Evolutionary conservation across 2,113 vertebrate genomes (phyloP), one percentile per base, ranked within the genome.

Genomic region (Sinosuthora webbiana): DNA sequence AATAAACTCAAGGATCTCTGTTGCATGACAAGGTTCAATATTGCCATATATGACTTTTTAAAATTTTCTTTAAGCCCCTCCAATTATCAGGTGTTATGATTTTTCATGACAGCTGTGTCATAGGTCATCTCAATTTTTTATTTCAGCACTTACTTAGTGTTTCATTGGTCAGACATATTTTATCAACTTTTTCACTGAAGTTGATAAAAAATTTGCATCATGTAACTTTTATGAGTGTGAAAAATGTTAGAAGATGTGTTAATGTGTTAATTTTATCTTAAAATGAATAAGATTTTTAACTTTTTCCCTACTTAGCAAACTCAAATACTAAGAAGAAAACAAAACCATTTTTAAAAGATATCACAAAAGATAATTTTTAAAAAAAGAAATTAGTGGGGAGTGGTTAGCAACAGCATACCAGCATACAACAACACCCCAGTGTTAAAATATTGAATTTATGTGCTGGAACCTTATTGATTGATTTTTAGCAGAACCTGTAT

Each of bases 321-420:
- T 47, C 11, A 90, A 56, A 28, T 41, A 41, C 10, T 45, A 45
- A 69, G 15, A 80, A 33, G 10, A 84, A 77, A 68, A 64, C 6
- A 55, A 68, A 81, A 5, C 2, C 0, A 13, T 16, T 3, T 71
- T 67, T 35, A 55, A 73, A 80, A 80, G 2, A 39, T 12, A 53
- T 73, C 2, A 79, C 0, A 10, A 41, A 62, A 62, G 0, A 15
- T 10, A 33, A 0, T 2, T 49, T 70, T 55, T 44, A 8, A 15
- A 37, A 37, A 60, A 60, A 7, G 3, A 79, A 60, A 53, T 59
- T 27, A 31, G 9, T 27, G 22, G 15, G 2, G 2, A 2, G 18
- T 42, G 6, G 5, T 37, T 71, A 52, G 31, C 45, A 44, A 20
- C 45, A 62, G 37, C 8, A 30, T 13, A 35, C 13, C 15, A 42